Evolutionary conservation across 2,797 vertebrate genomes (phyloP), one percentile per base, ranked within the genome.

Genomic region (Acanthurus leucopareius): DNA sequence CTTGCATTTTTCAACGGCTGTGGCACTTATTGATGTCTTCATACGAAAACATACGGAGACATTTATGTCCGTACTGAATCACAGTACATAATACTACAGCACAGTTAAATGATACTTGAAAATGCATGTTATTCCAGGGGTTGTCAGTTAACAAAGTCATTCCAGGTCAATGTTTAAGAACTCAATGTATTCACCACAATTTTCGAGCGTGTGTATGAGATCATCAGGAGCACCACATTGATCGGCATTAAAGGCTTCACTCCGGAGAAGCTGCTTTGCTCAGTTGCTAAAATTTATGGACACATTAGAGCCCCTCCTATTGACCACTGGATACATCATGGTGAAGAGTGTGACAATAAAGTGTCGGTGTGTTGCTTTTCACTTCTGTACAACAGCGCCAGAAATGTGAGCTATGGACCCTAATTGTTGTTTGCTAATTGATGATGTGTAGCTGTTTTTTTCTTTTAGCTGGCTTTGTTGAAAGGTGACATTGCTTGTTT

Each of bases 191-290:
- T 73, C 54, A 42, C 81, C 70, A 59, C 70, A 77, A 85, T 87
- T 69, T 72, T 76, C 54, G 11, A 60, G 57, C 63, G 58, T 54
- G 75, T 81, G 81, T 44, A 88, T 94, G 93, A 94, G 89, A 92
- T 94, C 91, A 93, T 92, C 88, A 83, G 80, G 77, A 60, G 86
- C 75, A 11, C 38, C 63, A 72, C 87, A 93, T 92, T 92, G 93
- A 94, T 94, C 88, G 79, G 65, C 91, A 88, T 93, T 94, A 92
- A 92, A 92, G 81, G 88, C 85, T 84, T 92, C 93, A 88, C 82
- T 91, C 84, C 48, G 5, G 69, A 83, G 80, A 72, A 70, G 84
- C 75, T 28, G 10, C 28, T 74, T 5, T 73, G 77, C 81, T 73
- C 67, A 68, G 70, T 60, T n/a, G 51, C 47, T 47, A 56, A 82